phyloP scores from a whole-genome alignment of 2,113 vertebrate species.

The Corythoichthys intestinalis region DNA sequence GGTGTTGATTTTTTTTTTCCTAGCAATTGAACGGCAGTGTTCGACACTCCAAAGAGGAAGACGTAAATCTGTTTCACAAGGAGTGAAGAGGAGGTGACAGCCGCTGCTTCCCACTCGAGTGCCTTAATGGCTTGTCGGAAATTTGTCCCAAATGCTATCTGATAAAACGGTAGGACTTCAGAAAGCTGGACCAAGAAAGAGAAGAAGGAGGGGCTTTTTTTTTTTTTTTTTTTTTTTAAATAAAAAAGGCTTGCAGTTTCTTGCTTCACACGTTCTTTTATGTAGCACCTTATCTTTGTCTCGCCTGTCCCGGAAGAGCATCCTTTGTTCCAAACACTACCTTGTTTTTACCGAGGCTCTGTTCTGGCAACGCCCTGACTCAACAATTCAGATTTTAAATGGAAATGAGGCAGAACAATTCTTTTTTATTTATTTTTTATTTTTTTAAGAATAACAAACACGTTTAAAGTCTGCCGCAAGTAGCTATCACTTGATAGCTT shows the following conservation, averaged over 20 bases:
- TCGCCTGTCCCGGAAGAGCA: background rate
- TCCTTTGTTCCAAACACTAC: conserved; percentile 1
- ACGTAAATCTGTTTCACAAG: conserved; percentile 46
- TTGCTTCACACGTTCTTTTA: conserved; percentile 17
- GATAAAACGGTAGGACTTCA: conserved; percentile 20
- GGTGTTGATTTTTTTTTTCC: conserved; percentile 30
- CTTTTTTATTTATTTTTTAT: background rate
- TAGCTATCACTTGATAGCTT: no score
- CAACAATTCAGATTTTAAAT: background rate
- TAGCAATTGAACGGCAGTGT: conserved; percentile 39
- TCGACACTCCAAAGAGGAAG: conserved; percentile 44
- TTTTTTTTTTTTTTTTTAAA: conserved; percentile 11
- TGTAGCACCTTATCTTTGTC: conserved; percentile 12
- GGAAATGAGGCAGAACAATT: background rate
- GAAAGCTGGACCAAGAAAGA: background rate
- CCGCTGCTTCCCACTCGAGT: conserved; percentile 54
- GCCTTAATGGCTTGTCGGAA: conserved; percentile 52
- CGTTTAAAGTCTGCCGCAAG: no score
- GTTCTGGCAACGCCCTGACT: background rate
- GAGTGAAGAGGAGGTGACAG: conserved; percentile 55
- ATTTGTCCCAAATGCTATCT: conserved; percentile 18
- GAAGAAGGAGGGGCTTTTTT: background rate
- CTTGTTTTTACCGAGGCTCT: conserved; percentile 13
- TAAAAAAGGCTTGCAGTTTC: conserved; percentile 10
- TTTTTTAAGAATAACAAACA: background rate